A percentile compares a stretch with the other conserved stretches of the same genome.
These are phyloP conservation scores for Abramis brama DNA, from an alignment of 2,113 vertebrate genomes.

Conservation along the genomic window DNA sequence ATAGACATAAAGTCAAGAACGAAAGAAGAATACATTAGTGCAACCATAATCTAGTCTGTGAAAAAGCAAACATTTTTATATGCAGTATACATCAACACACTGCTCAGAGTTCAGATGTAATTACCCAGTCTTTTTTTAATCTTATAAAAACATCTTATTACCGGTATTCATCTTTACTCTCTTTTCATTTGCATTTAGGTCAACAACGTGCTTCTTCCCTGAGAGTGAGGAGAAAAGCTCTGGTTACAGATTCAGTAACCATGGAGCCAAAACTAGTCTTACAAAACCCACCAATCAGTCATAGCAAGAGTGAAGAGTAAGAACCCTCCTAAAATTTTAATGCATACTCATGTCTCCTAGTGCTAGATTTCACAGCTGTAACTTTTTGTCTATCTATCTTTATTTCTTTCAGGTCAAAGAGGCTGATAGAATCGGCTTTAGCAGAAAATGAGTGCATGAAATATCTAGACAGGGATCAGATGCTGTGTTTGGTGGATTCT, in stretches of 20 bases:
- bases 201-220: slow-evolving; percentile 61
- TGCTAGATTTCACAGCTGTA: neutral
- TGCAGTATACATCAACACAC: neutral
- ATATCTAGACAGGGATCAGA: slow-evolving; percentile 70
- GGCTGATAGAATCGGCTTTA: slow-evolving; percentile 71
- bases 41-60: neutral
- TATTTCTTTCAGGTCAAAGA: slow-evolving; percentile 67
- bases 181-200: slow-evolving; percentile 52
- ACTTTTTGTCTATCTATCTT: neutral
- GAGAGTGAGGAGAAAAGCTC: slow-evolving; percentile 66
- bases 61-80: neutral
- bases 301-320: slow-evolving; percentile 76
- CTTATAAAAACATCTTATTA: neutral
- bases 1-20: neutral
- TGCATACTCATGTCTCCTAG: neutral
- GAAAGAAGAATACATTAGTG: neutral
- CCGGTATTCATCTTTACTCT: slow-evolving; percentile 4
- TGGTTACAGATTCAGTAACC: slow-evolving; percentile 70
- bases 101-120: neutral
- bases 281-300: slow-evolving; percentile 64
- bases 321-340: slow-evolving; percentile 42
- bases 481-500: slow-evolving; percentile 68
- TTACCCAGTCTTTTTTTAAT: neutral
- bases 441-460: slow-evolving; percentile 74
- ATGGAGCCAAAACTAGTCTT: slow-evolving; percentile 64